These are phyloP conservation scores for Ammodytes dubius DNA, from an alignment of 2,113 vertebrate species.

Conservation along the genomic window DNA sequence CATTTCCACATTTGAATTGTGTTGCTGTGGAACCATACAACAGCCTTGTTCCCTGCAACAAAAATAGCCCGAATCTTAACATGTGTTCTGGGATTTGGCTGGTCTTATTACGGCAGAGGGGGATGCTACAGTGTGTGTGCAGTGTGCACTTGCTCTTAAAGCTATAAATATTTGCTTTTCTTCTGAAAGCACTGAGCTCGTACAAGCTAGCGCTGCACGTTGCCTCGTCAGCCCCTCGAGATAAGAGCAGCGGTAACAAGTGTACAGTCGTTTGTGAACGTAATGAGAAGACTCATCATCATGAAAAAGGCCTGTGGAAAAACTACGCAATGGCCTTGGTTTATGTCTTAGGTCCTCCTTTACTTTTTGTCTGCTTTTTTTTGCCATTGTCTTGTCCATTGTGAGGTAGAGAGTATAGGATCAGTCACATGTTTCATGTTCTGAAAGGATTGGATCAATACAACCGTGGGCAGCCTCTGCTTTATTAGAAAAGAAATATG, in stretches of 20 bases:
- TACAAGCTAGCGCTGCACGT: background rate
- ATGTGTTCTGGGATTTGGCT: constrained; percentile 37
- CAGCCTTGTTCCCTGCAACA: constrained; percentile 15
- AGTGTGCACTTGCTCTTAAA: constrained; percentile 24
- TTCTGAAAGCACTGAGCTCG: background rate
- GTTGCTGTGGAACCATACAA: constrained; percentile 30
- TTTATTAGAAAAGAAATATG: constrained; percentile 2
- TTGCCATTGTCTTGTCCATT: background rate
- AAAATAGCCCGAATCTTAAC: constrained; percentile 34
- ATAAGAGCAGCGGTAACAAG: background rate
- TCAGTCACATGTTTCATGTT: constrained; percentile 1
- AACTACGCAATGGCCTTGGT: background rate
- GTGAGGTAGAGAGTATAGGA: background rate
- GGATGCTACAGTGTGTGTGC: background rate
- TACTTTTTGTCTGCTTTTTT: constrained; percentile 11
- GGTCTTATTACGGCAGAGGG: constrained; percentile 15
- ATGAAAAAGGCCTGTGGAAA: background rate
- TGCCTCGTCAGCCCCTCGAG: background rate
- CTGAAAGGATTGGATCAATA: constrained; percentile 37
- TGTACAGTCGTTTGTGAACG: background rate
- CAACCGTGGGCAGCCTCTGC: background rate
- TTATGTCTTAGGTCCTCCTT: constrained; percentile 3
- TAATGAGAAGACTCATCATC: constrained; percentile 19
- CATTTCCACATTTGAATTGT: constrained; percentile 12
- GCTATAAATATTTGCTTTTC: constrained; percentile 42